A percentile compares a stretch with the other conserved stretches of the same genome.
Conservation (phyloP, 2,113 vertebrate genomes). For the Euleptes europaea region DNA sequence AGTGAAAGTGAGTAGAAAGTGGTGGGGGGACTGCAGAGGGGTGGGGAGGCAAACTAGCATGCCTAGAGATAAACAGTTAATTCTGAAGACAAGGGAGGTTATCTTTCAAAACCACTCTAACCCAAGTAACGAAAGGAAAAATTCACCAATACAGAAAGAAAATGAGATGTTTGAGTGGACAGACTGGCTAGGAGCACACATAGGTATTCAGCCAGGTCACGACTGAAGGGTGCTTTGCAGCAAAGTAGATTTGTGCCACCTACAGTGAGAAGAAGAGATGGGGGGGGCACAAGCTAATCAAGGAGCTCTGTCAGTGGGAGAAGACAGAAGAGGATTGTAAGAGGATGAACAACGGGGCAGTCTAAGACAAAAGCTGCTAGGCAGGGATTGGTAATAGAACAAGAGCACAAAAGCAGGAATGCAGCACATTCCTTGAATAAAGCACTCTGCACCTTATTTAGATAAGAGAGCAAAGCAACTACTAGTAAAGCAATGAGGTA, state of each 20-base stretch:
- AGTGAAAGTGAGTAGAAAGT: background rate
- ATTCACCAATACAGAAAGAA: accelerated
- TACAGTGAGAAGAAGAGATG: background rate
- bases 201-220: background rate
- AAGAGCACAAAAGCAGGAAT: background rate
- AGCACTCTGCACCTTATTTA: background rate
- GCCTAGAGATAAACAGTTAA: background rate
- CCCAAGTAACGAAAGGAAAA: background rate
- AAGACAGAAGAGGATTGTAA: accelerated
- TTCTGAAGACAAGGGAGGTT: no score
- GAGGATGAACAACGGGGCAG: accelerated
- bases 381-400: no score
- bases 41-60: no score
- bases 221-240: background rate
- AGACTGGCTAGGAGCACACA: background rate
- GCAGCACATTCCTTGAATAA: background rate
- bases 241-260: background rate
- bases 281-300: background rate
- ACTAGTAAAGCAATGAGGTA: background rate
- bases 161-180: background rate
- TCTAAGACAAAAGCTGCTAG: background rate
- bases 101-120: background rate
- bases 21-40: no score
- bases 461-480: background rate
- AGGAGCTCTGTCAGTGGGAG: background rate